These are phyloP conservation scores for Coregonus ussuriensis DNA, from an alignment of 2,797 vertebrate genomes.

Conservation along the genomic window DNA sequence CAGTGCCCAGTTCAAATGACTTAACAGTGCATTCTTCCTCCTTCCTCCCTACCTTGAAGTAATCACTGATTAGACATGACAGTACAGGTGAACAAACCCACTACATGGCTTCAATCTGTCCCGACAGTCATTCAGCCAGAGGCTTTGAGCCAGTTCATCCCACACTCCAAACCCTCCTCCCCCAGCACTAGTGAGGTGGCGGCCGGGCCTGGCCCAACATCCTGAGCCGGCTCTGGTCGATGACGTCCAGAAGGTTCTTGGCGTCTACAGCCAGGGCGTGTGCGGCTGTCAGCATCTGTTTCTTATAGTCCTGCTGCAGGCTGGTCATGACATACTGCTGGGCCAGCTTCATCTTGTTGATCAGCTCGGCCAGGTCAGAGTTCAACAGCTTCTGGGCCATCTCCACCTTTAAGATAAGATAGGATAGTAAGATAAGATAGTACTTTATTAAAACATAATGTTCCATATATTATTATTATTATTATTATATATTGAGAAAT, in stretches of 20 bases:
- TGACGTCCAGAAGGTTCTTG: slow-evolving; percentile 96
- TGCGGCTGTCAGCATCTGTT: slow-evolving; percentile 97
- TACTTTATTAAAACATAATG: not conserved
- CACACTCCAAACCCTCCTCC: slow-evolving; percentile 8
- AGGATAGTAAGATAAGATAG: not conserved
- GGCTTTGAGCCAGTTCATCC: not conserved
- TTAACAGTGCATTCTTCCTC: not conserved
- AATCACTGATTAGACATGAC: not conserved
- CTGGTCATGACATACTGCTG: slow-evolving; percentile 99
- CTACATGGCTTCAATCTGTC: not conserved
- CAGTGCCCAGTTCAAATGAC: not conserved
- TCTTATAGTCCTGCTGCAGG: slow-evolving; percentile 98
- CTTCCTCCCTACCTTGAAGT: not conserved
- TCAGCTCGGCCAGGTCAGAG: slow-evolving; percentile 95
- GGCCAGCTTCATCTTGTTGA: slow-evolving; percentile 97
- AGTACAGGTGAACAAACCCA: not conserved
- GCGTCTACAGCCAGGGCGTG: slow-evolving; percentile 97
- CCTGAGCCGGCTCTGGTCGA: slow-evolving; percentile 95
- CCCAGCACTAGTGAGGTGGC: slow-evolving; percentile 76
- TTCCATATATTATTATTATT: too few species aligned
- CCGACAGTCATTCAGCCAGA: not conserved
- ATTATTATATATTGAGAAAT: not conserved
- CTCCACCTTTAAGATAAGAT: slow-evolving; percentile 81
- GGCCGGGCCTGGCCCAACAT: slow-evolving; percentile 82
- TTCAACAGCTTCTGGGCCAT: slow-evolving; percentile 99